Percentiles rank a stretch among this genome's conserved stretches.
phyloP scores from a whole-genome alignment of 2,113 vertebrate species.

The Azemiops feae region DNA sequence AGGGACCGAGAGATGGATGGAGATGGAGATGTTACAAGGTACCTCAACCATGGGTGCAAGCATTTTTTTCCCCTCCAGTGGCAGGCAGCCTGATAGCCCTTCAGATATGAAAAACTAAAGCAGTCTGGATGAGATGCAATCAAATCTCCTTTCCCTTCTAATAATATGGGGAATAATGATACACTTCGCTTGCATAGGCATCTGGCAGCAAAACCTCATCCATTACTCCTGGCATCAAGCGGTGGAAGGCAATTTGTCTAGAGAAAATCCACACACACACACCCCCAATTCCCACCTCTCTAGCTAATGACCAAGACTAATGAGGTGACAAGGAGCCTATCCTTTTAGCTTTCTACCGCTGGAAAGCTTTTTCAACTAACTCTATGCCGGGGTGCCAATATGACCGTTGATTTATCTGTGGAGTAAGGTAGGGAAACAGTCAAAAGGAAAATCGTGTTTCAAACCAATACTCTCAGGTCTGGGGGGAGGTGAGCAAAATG shows the following conservation, averaged over 20 bases:
- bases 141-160: not conserved
- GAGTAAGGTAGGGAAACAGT: not conserved
- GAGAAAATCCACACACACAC: not conserved
- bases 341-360: not conserved
- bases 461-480: not conserved
- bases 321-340: not conserved
- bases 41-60: not conserved
- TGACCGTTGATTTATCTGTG: not conserved
- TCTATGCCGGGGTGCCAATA: not conserved
- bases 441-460: not conserved
- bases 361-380: not conserved
- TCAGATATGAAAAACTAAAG: not conserved
- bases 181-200: not conserved
- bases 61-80: not conserved
- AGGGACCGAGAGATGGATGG: not conserved
- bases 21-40: not conserved
- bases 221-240: not conserved
- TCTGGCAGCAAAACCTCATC: not conserved
- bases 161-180: not conserved
- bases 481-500: not conserved
- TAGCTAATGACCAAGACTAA: slow-evolving; percentile 6
- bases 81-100: not conserved
- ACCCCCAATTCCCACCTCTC: not conserved
- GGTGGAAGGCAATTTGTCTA: slow-evolving; percentile 1
- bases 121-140: not conserved